A percentile compares a stretch with the other conserved stretches of the same genome.
These are phyloP conservation scores for Heterohyrax brucei DNA, from an alignment of 2,797 vertebrate genomes.

Conservation along the genomic window DNA sequence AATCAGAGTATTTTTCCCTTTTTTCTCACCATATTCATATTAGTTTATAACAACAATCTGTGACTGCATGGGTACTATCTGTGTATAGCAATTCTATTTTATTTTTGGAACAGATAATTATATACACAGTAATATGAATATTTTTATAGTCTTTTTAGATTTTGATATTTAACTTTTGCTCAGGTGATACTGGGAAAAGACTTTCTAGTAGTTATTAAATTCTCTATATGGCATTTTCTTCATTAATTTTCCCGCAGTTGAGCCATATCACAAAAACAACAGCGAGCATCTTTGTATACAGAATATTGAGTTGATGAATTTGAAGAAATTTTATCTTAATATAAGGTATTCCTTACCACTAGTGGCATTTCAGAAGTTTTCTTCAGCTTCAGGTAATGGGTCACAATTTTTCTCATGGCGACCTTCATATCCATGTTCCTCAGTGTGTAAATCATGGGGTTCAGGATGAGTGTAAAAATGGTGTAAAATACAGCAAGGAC, in stretches of 20 bases:
- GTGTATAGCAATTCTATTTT: neutral
- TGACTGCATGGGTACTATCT: neutral
- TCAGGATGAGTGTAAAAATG: slow-evolving; percentile 80
- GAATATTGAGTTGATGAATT: neutral
- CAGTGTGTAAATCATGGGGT: slow-evolving; percentile 83
- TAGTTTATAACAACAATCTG: neutral
- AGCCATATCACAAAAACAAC: neutral
- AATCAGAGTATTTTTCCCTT: neutral
- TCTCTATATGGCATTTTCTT: neutral
- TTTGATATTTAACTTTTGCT: neutral
- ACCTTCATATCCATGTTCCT: slow-evolving; percentile 82
- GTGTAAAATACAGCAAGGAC: slow-evolving; percentile 84
- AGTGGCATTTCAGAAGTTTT: slow-evolving; percentile 61
- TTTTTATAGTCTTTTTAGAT: neutral
- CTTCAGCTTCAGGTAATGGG: slow-evolving; percentile 8
- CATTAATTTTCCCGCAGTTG: neutral
- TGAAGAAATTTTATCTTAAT: slow-evolving; percentile 12
- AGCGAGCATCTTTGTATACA: neutral
- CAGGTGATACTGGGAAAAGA: neutral
- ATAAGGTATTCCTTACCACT: slow-evolving; percentile 2
- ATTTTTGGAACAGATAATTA: neutral
- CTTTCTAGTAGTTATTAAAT: neutral
- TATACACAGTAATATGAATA: neutral
- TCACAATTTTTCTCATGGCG: slow-evolving; percentile 77
- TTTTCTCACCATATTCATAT: neutral